Base-by-base conservation (phyloP, 1,140 invertebrate species). In the Drosophila aff. region DNA sequence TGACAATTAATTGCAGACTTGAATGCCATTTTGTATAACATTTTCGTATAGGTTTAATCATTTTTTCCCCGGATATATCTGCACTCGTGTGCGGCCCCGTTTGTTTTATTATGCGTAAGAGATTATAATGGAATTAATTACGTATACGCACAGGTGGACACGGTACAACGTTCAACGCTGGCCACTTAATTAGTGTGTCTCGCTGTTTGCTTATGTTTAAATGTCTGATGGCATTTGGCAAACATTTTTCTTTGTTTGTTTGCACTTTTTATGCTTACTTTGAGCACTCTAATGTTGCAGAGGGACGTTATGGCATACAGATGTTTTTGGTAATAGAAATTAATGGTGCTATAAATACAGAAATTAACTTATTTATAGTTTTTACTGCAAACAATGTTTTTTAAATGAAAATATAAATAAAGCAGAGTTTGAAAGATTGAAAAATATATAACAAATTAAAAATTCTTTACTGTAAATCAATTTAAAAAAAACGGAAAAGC, bases 81-180 rank as follows among this genome's bases (percentile, higher is more conserved):
- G 4, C 4, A n/a, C 0, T 41, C 40, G 40, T 41, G 40, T 41
- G 40, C n/a, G 1, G 0, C 11, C 13, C 10, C 57, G 50, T 81
- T 86, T 86, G 68, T 80, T 72, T 89, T 79, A 85, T 90, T 90
- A 85, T 90, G 84, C 86, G 81, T 81, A 89, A 91, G 78, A 81
- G 84, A 89, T 89, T 89, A 89, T 90, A 89, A 85, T 85, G 85
- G 64, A 81, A 89, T 89, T 89, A 89, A 89, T 89, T 89, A 85
- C 84, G 85, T 85, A 90, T 90, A 89, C 85, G 85, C 78, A 79
- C 83, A 84, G 83, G 83, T 84, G 81, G 63, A 81, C 81, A 52
- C 36, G 55, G 50, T 31, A 66, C 26, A 52, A 65, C 36, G 3
- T n/a, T 26, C 44, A 59, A 23, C 55, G 47, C 65, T 57, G 79